Percentiles rank a stretch among this genome's conserved stretches.
phyloP scores from a whole-genome alignment of 2,797 vertebrate genomes.

The Mormyrops attenuatus region DNA sequence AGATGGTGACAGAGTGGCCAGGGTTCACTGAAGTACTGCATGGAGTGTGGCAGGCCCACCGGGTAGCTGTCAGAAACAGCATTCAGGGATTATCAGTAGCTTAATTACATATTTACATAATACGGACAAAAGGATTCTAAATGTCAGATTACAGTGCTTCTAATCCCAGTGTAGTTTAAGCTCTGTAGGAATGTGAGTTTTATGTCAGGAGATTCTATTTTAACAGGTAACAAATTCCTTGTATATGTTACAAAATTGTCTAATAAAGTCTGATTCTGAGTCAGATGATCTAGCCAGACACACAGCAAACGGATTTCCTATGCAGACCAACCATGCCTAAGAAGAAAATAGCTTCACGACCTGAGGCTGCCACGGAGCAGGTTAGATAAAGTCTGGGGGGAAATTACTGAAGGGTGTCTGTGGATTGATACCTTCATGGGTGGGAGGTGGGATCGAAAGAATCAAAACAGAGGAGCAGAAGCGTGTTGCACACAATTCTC shows the following conservation, averaged over 20 bases:
- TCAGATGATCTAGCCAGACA: neutral
- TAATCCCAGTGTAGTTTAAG: neutral
- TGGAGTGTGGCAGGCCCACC: neutral
- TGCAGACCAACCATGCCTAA: neutral
- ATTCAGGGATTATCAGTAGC: neutral
- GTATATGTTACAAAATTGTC: neutral
- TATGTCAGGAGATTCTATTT: neutral
- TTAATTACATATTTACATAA: neutral
- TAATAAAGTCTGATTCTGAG: neutral
- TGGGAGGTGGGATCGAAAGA: neutral
- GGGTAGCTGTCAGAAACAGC: neutral
- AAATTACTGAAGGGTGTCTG: neutral
- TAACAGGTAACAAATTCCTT: neutral
- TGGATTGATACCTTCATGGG: neutral
- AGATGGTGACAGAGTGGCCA: conserved; percentile 38
- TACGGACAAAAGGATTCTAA: neutral
- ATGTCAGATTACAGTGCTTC: neutral
- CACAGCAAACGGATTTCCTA: neutral
- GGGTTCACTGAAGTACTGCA: neutral
- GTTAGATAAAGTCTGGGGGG: neutral
- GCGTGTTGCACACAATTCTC: neutral
- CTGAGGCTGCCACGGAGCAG: neutral
- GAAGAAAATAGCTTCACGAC: neutral
- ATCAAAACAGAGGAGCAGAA: neutral
- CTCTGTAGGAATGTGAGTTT: neutral